Percentiles rank a stretch among this genome's conserved stretches.
phyloP scores from a whole-genome alignment of 2,888 invertebrate genomes.

The Nineta flava region DNA sequence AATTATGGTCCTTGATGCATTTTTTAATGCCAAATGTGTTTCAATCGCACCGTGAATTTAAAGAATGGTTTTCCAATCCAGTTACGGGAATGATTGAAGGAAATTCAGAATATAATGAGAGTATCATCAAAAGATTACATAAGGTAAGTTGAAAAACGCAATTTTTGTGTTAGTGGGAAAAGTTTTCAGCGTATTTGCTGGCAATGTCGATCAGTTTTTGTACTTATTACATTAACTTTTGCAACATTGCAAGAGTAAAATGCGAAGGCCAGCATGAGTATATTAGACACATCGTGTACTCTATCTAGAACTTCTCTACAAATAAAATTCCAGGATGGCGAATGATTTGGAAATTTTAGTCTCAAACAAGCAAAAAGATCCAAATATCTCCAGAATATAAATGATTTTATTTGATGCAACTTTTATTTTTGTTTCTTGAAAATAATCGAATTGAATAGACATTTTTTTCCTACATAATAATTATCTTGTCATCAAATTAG shows the following conservation, averaged over 20 bases:
- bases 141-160: too few species aligned
- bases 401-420: too few species aligned
- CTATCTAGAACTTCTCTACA: background rate
- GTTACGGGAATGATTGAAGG: conserved; percentile 94
- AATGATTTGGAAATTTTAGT: too few species aligned
- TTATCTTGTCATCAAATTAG: too few species aligned
- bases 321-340: too few species aligned
- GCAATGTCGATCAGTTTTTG: background rate
- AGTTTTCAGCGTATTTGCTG: too few species aligned
- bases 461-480: too few species aligned
- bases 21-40: conserved; percentile 96
- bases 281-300: background rate
- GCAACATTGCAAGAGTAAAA: background rate
- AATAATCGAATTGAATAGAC: too few species aligned
- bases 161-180: too few species aligned
- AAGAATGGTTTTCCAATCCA: conserved; percentile 97
- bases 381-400: too few species aligned
- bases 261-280: background rate
- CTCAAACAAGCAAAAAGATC: too few species aligned
- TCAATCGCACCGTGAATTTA: conserved; percentile 89
- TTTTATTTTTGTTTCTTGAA: too few species aligned
- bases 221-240: background rate
- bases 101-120: conserved; percentile 79
- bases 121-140: conserved; percentile 73
- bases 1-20: conserved; percentile 96